A percentile compares a stretch with the other conserved stretches of the same genome.
These are phyloP conservation scores for Alectoris magna DNA, from an alignment of 2,797 vertebrate species.

Conservation along the genomic window DNA sequence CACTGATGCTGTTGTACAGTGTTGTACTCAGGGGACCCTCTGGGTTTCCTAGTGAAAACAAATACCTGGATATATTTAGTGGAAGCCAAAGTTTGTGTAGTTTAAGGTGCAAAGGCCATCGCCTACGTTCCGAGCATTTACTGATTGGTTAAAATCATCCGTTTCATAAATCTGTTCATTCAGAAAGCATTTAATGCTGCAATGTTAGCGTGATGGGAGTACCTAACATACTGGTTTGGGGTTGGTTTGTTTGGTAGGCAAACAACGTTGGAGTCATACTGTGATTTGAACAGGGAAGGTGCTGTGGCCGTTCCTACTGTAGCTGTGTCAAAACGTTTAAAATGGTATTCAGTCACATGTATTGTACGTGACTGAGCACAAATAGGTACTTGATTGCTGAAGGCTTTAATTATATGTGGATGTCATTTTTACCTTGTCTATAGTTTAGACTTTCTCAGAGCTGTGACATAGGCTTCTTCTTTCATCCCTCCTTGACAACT, in stretches of 20 bases:
- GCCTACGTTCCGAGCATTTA: conserved; percentile 8
- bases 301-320: background rate
- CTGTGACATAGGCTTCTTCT: background rate
- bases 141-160: background rate
- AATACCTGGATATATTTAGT: conserved; percentile 6
- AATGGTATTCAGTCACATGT: background rate
- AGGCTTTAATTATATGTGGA: background rate
- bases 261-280: background rate
- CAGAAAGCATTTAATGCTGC: background rate
- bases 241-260: background rate
- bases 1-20: background rate
- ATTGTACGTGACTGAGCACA: background rate
- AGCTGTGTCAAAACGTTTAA: background rate
- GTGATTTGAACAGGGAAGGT: background rate
- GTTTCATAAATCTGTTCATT: background rate
- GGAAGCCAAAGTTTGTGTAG: background rate
- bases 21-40: background rate
- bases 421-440: background rate
- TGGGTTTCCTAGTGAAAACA: conserved; percentile 20
- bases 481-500: background rate
- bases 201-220: background rate
- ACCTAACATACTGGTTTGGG: background rate
- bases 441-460: background rate
- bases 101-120: conserved; percentile 26
- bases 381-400: background rate